Evolutionary conservation across 1,140 invertebrate genomes (phyloP), one percentile per base, ranked within the genome.

Genomic region (Calosoma granatense): DNA sequence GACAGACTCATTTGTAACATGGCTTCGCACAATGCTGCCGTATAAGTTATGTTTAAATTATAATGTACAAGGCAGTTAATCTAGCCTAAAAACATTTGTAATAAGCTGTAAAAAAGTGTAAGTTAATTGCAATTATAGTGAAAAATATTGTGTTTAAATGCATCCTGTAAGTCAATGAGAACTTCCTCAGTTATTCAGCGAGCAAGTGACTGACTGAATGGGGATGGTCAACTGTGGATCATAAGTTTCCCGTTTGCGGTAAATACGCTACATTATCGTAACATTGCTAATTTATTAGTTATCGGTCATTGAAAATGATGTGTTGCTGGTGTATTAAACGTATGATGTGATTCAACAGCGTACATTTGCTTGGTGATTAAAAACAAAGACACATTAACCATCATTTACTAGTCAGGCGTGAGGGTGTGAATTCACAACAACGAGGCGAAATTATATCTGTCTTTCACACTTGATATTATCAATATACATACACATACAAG

Each of bases 11-110:
- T 47, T 47, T 47, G 3, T 4, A 47, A 47, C 41, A 47, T 47
- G 41, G 41, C 41, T 47, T 47, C 41, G 41, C 41, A 47, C 15
- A 47, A 47, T 47, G 41, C 15, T 47, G 41, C 41, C 15, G 41
- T 47, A 4, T 47, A 47, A 17, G 15, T 36, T 36, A 17, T 47
- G 41, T 17, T 17, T 9, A 47, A 47, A 12, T 47, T 47, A 4
- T 47, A 12, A 47, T 47, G 15, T 17, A 4, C 3, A 12, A 17
- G 17, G 4, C 41, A 47, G 15, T 47, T 47, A 47, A 12, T 47
- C 3, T 9, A 12, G 6, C 15, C 9, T 17, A 17, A 47, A 47
- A 9, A 47, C 41, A 3, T 6, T 4, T 4, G 4, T 11, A 12
- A 47, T 47, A 47, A 47, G 17, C 41, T 17, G 6, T 47, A 17